A percentile compares a stretch with the other conserved stretches of the same genome.
Evolutionary conservation across 2,888 invertebrate genomes (phyloP).

Genomic region (Papilio protenor): DNA sequence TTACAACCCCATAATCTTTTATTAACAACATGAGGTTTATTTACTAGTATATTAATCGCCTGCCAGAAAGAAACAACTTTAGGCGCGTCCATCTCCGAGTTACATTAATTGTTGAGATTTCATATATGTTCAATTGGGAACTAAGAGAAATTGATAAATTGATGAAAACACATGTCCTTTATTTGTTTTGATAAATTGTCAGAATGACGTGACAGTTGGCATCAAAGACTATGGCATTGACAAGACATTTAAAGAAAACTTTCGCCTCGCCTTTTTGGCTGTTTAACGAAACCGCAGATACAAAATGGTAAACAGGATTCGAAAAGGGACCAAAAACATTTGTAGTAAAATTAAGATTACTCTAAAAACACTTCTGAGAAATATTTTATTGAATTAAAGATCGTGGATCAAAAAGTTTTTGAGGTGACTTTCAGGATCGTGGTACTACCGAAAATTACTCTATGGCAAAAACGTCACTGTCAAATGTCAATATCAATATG

Average conservation of each 20-base stretch:
- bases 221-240: too few relatives aligned
- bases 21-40: slow-evolving; percentile 89
- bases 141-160: not conserved
- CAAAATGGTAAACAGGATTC: too few relatives aligned
- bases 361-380: too few relatives aligned
- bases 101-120: not conserved
- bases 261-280: too few relatives aligned
- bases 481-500: not conserved
- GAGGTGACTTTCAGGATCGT: too few relatives aligned
- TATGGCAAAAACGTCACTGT: not conserved
- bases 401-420: too few relatives aligned
- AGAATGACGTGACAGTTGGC: not conserved
- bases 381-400: too few relatives aligned
- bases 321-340: too few relatives aligned
- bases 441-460: not conserved
- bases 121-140: not conserved
- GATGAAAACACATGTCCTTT: not conserved
- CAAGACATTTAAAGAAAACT: too few relatives aligned
- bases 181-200: not conserved
- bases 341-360: too few relatives aligned
- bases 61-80: slow-evolving; percentile 83
- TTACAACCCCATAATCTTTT: slow-evolving; percentile 86
- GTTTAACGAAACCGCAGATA: too few relatives aligned
- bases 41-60: slow-evolving; percentile 85
- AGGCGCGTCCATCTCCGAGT: not conserved